A percentile compares a stretch with the other conserved stretches of the same genome.
These are phyloP conservation scores for Cebidichthys violaceus DNA, from an alignment of 2,113 vertebrate species.

Conservation along the genomic window DNA sequence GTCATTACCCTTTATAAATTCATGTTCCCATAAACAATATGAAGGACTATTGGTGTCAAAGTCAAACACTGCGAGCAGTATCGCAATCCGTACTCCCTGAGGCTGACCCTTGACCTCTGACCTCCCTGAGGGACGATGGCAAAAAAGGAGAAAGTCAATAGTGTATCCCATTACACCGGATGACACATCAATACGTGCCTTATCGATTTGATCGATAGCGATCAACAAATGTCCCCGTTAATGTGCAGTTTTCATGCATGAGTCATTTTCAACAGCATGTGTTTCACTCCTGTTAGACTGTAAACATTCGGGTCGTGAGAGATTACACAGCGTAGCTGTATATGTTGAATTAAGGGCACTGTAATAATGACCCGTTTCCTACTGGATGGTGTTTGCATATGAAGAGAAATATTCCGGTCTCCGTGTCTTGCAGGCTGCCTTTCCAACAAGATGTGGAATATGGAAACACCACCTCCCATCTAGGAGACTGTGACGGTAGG, in stretches of 20 bases:
- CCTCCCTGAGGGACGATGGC: conserved; percentile 15
- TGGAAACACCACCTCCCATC: conserved; percentile 90
- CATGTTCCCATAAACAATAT: neutral
- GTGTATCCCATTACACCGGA: conserved; percentile 52
- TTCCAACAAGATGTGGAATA: conserved; percentile 94
- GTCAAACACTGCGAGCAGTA: neutral
- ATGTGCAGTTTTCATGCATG: neutral
- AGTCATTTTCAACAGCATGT: conserved; percentile 2
- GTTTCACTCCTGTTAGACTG: neutral
- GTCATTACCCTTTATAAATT: neutral
- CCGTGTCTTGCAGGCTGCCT: conserved; percentile 80
- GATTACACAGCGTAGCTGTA: neutral
- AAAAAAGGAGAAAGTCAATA: conserved; percentile 51
- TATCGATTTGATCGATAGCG: conserved; percentile 22
- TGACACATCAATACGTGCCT: conserved; percentile 36
- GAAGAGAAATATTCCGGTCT: conserved; percentile 18
- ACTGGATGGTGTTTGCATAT: neutral
- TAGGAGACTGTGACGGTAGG: conserved; percentile 96
- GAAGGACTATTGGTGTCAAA: neutral
- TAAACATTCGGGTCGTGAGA: neutral
- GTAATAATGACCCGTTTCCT: neutral
- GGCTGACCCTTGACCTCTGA: conserved; percentile 54
- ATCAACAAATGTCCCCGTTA: conserved; percentile 15
- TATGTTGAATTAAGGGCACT: neutral
- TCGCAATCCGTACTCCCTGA: neutral